Percentiles rank a stretch among this genome's conserved stretches.
These are phyloP conservation scores for Protomyctophum bolini DNA, from an alignment of 2,113 vertebrate genomes.

Conservation along the genomic window DNA sequence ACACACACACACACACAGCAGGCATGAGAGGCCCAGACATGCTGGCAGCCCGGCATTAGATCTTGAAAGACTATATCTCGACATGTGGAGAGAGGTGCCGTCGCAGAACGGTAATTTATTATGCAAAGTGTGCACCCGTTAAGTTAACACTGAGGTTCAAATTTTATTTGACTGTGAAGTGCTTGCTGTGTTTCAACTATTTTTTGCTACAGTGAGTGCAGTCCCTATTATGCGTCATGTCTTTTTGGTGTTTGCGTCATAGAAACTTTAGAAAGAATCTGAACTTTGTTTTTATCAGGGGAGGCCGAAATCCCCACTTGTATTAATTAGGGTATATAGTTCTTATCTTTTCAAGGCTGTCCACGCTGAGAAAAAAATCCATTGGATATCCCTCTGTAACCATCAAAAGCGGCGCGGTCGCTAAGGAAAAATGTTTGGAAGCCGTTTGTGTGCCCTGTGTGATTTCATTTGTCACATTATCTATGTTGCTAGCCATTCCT, in stretches of 20 bases:
- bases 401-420: conserved; percentile 24
- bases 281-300: too few species aligned
- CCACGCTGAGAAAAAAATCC: not conserved
- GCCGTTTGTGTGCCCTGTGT: not conserved
- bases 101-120: too few species aligned
- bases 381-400: not conserved
- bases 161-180: too few species aligned
- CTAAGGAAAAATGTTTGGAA: conserved; percentile 21
- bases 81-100: too few species aligned
- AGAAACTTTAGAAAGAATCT: too few species aligned
- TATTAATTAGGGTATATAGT: conserved; percentile 17
- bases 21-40: not conserved
- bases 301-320: too few species aligned
- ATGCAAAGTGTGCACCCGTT: too few species aligned
- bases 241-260: not conserved
- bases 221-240: conserved; percentile 2
- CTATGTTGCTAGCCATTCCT: conserved; percentile 42
- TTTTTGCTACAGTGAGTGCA: not conserved
- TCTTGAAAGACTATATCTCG: not conserved
- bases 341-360: conserved; percentile 12
- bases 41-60: not conserved
- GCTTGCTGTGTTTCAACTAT: too few species aligned
- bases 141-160: too few species aligned
- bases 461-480: conserved; percentile 26
- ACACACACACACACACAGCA: not conserved